Percentiles rank a stretch among this genome's conserved stretches.
These are phyloP conservation scores for Centrocercus urophasianus DNA, from an alignment of 2,113 vertebrate genomes.

Conservation along the genomic window DNA sequence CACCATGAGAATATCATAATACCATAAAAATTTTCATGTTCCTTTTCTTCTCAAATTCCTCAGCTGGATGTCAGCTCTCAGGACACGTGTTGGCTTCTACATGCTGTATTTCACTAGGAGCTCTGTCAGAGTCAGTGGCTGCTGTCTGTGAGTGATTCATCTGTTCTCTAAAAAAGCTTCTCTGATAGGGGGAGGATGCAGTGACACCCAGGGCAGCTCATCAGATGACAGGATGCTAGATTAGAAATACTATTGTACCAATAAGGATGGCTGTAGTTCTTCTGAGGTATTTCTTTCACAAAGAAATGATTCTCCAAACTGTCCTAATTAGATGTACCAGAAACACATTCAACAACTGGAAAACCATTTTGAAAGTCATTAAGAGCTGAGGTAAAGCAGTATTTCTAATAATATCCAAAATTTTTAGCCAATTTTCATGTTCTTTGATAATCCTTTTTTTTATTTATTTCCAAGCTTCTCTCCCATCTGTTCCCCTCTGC, in stretches of 20 bases:
- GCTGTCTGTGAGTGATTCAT: not conserved
- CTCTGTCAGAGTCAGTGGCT: not conserved
- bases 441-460: not conserved
- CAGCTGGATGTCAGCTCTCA: not conserved
- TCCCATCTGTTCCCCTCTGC: slow-evolving; percentile 6
- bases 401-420: not conserved
- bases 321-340: not conserved
- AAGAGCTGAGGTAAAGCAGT: not conserved
- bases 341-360: not conserved
- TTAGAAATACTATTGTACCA: not conserved
- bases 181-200: not conserved
- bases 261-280: not conserved
- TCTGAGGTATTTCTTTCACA: not conserved
- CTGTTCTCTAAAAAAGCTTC: not conserved
- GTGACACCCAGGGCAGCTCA: too few species aligned
- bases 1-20: not conserved
- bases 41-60: not conserved
- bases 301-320: not conserved
- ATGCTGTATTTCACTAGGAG: not conserved
- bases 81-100: rapidly evolving
- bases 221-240: not conserved
- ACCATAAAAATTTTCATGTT: not conserved
- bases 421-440: not conserved
- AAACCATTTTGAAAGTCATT: not conserved
- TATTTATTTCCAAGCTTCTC: slow-evolving; percentile 6